These are phyloP conservation scores for Aeoliscus strigatus DNA, from an alignment of 2,797 vertebrate genomes.

Conservation along the genomic window DNA sequence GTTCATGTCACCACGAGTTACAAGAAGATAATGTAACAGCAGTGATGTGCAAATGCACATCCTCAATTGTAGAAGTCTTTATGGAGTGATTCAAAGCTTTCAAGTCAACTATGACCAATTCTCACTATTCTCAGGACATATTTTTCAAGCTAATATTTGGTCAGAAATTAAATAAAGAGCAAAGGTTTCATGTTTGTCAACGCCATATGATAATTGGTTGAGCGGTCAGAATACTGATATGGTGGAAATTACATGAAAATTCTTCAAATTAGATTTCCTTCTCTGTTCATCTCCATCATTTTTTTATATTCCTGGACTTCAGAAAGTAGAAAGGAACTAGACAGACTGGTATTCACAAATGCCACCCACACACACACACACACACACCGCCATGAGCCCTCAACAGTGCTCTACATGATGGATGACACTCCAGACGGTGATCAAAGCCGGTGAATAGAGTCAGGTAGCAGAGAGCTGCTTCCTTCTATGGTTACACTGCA, in stretches of 20 bases:
- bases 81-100: too few species aligned
- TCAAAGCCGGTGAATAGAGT: conserved; percentile 69
- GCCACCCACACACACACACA: conserved; percentile 12
- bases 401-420: conserved; percentile 62
- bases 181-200: conserved; percentile 41
- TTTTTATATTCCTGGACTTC: conserved; percentile 14
- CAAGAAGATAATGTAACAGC: too few species aligned
- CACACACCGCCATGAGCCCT: conserved; percentile 32
- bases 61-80: too few species aligned
- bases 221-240: conserved; percentile 41
- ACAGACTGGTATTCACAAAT: too few species aligned
- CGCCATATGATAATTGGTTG: conserved; percentile 38
- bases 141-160: conserved; percentile 37
- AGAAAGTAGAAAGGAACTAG: conserved; percentile 26
- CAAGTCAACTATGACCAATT: conserved; percentile 26
- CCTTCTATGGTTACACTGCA: conserved; percentile 41
- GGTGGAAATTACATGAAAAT: conserved; percentile 47
- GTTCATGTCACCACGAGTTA: too few species aligned
- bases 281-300: neutral
- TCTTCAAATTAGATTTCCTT: conserved; percentile 30
- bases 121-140: conserved; percentile 15
- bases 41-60: too few species aligned
- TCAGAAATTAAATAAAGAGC: conserved; percentile 36
- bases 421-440: conserved; percentile 69
- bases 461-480: conserved; percentile 38